Percentiles rank a stretch among this genome's conserved stretches.
phyloP scores from a whole-genome alignment of 2,113 vertebrate species.

The Ellobius talpinus region DNA sequence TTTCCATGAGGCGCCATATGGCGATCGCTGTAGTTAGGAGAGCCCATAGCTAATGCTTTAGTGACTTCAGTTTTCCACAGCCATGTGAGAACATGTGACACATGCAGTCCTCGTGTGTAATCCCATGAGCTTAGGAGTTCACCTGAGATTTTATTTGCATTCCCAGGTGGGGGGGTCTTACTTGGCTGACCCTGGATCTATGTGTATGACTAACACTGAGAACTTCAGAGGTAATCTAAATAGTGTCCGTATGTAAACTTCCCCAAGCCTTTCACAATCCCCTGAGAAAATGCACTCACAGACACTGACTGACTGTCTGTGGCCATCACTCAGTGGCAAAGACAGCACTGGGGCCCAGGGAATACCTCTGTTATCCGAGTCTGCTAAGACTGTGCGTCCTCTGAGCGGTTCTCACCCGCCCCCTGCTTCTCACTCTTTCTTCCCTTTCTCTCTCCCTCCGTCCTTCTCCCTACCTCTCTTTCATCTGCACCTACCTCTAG shows the following conservation, averaged over 20 bases:
- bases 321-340: too few relatives aligned
- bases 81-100: too few relatives aligned
- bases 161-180: fast-evolving
- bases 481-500: neutral
- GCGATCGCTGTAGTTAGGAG: neutral
- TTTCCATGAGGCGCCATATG: too few relatives aligned
- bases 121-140: neutral
- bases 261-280: neutral
- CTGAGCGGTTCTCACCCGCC: too few relatives aligned
- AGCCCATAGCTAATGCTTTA: fast-evolving
- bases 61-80: neutral
- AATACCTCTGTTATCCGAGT: fast-evolving
- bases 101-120: neutral
- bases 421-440: fast-evolving
- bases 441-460: neutral
- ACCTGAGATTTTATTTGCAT: neutral
- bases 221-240: neutral
- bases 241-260: fast-evolving
- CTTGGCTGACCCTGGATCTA: neutral
- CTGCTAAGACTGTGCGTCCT: fast-evolving
- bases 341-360: fast-evolving
- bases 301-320: neutral
- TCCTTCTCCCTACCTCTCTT: neutral
- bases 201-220: too few relatives aligned
- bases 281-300: neutral